A percentile compares a stretch with the other conserved stretches of the same genome.
These are phyloP conservation scores for Lymantria dispar DNA, from an alignment of 2,888 invertebrate species.

Conservation along the genomic window DNA sequence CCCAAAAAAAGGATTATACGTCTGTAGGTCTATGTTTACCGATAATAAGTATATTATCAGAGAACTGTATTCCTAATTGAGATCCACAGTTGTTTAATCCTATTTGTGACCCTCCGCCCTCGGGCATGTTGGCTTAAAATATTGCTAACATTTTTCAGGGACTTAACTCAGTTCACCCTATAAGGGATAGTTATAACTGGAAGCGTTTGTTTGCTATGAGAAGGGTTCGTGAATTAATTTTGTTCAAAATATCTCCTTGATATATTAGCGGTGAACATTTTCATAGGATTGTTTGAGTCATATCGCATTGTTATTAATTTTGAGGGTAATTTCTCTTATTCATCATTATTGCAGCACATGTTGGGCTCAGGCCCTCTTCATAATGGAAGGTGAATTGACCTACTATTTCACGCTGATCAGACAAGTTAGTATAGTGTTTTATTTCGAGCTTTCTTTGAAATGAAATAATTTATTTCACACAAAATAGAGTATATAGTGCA, in stretches of 20 bases:
- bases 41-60: neutral
- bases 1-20: too few species aligned
- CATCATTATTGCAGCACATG: too few species aligned
- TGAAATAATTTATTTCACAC: too few species aligned
- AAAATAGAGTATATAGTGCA: too few species aligned
- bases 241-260: conserved; percentile 23
- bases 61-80: conserved; percentile 42
- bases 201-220: conserved; percentile 27
- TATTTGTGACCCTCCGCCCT: conserved; percentile 32
- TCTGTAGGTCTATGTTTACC: neutral
- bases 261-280: conserved; percentile 14
- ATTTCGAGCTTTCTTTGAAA: too few species aligned
- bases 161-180: conserved; percentile 35
- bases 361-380: too few species aligned
- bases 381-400: too few species aligned
- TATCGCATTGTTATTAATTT: conserved; percentile 1
- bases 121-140: conserved; percentile 51
- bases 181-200: conserved; percentile 50
- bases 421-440: too few species aligned
- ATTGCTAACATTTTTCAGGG: conserved; percentile 67
- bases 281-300: conserved; percentile 10
- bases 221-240: conserved; percentile 31
- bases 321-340: conserved; percentile 1
- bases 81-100: conserved; percentile 55
- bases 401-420: too few species aligned